Percentiles rank a stretch among this genome's conserved stretches.
Evolutionary conservation across 2,888 invertebrate genomes (phyloP).

Genomic region (Eilema caniola): DNA sequence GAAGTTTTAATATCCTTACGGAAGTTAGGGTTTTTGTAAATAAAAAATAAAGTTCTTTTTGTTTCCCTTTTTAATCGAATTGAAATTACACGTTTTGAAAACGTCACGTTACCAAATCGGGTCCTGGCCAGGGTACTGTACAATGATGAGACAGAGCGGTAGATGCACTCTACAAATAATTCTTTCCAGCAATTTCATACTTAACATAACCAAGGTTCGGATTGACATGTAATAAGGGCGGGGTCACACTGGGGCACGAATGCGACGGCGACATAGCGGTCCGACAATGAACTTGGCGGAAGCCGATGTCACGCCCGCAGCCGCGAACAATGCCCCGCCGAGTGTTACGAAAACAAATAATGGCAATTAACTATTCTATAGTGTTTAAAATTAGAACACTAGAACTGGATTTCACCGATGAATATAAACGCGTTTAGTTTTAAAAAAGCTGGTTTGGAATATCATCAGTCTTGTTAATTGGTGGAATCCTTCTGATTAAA

Average conservation of each 20-base stretch:
- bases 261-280: constrained; percentile 51
- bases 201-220: constrained; percentile 10
- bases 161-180: constrained; percentile 8
- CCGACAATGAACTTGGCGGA: constrained; percentile 86
- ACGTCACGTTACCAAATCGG: too few relatives aligned
- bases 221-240: constrained; percentile 56
- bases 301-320: constrained; percentile 82
- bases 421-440: not conserved
- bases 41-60: too few relatives aligned
- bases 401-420: constrained; percentile 11
- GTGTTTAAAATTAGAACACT: constrained; percentile 44
- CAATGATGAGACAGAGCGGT: not conserved
- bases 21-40: too few relatives aligned
- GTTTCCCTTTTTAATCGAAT: too few relatives aligned
- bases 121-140: not conserved
- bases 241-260: constrained; percentile 58
- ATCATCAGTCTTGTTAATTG: not conserved
- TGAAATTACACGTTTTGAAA: too few relatives aligned
- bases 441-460: not conserved
- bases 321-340: constrained; percentile 76
- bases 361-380: constrained; percentile 63
- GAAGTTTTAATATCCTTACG: too few relatives aligned
- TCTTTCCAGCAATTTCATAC: constrained; percentile 16
- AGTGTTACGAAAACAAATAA: constrained; percentile 63
- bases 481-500: not conserved